Evolutionary conservation across 2,113 vertebrate species (phyloP), one percentile per base, ranked within the genome.

Genomic region (Egretta garzetta): DNA sequence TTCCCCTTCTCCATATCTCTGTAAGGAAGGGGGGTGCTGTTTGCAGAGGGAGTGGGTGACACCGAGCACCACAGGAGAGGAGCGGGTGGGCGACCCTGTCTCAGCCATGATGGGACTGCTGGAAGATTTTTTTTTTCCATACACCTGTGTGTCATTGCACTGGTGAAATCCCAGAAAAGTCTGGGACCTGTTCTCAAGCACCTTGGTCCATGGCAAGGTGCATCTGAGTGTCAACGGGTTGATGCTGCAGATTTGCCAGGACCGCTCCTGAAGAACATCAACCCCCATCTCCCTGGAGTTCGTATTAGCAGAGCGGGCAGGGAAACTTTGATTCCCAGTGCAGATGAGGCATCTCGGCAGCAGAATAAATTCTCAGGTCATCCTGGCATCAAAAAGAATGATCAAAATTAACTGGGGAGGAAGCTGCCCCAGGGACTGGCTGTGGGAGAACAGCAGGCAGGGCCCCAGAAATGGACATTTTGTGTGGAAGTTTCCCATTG

Each of bases 321-420:
- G 41, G 37, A 17, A 84, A 30, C 21, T 86, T 72, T 13, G 76
- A 15, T 15, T 93, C 56, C 26, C 2, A 0, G 6, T 1, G 28
- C 43, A 83, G 55, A 70, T 39, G 45, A 77, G 52, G 30, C 43
- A 39, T 52, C 71, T 90, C 53, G 21, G 68, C 50, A 47, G 37
- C 20, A 59, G 56, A 84, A 91, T 52, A 35, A 91, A 75, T 79
- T 71, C 89, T 85, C 35, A 28, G 76, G 64, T 87, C 86, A 89
- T 35, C 43, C 47, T 63, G n/a, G 35, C 68, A 84, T 79, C 56
- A 79, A 89, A 94, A 89, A 32, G 43, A 77, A 56, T 63, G 47
- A 71, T 63, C 81, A 83, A 76, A 96, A 39, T 30, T 66, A 59
- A 39, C 2, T 56, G 56, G 32, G 64, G 32, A 94, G 43, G 56